Evolutionary conservation across 1,140 invertebrate genomes (phyloP).

Genomic region (Liolophura sinensis): DNA sequence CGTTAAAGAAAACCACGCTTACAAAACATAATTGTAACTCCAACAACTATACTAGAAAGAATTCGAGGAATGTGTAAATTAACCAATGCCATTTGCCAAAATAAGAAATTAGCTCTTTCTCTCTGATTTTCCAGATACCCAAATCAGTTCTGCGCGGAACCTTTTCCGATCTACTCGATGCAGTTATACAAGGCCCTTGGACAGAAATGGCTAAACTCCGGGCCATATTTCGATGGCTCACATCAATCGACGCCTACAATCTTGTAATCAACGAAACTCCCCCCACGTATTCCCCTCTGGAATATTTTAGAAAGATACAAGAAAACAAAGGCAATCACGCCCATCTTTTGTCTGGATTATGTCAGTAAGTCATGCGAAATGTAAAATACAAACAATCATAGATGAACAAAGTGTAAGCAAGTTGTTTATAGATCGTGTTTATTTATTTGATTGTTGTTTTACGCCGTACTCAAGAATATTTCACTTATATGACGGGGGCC

Average conservation of each 20-base stretch:
- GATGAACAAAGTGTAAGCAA: slow-evolving; percentile 24
- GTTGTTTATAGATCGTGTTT: slow-evolving; percentile 29
- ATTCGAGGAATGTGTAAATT: too few relatives aligned
- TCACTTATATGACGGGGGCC: too few relatives aligned
- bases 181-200: slow-evolving; percentile 15
- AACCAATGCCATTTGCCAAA: too few relatives aligned
- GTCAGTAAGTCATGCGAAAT: slow-evolving; percentile 44
- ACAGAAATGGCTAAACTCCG: slow-evolving; percentile 42
- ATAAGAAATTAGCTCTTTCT: too few relatives aligned
- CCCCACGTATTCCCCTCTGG: slow-evolving; percentile 42
- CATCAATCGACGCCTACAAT: slow-evolving; percentile 47
- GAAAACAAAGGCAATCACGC: slow-evolving; percentile 47
- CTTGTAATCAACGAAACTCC: slow-evolving; percentile 31
- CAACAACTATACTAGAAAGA: too few relatives aligned
- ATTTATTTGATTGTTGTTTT: too few relatives aligned
- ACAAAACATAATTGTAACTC: too few relatives aligned
- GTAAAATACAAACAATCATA: slow-evolving; percentile 5
- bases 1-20: too few relatives aligned
- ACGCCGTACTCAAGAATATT: too few relatives aligned
- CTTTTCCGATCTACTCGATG: too few relatives aligned
- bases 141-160: too few relatives aligned
- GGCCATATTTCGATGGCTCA: slow-evolving; percentile 50
- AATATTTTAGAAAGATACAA: slow-evolving; percentile 49
- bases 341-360: slow-evolving; percentile 47
- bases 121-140: too few relatives aligned